phyloP scores from a whole-genome alignment of 1,140 invertebrate species.

The Gonioctena quinquepunctata region DNA sequence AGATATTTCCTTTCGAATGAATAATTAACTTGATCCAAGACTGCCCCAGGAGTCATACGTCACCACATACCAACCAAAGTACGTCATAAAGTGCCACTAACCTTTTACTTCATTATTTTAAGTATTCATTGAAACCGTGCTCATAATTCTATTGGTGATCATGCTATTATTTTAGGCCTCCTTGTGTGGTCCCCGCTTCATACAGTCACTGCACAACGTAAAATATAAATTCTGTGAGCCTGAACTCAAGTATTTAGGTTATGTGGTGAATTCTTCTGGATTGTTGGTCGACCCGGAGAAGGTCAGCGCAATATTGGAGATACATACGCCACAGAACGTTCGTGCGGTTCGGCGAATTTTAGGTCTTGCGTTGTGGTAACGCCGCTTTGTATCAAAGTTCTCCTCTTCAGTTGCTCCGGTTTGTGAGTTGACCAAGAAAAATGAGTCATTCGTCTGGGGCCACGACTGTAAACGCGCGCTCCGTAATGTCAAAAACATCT shows the following conservation, averaged over 20 bases:
- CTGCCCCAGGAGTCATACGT: too few species aligned
- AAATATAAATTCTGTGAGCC: constrained; percentile 10
- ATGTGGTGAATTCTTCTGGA: neutral
- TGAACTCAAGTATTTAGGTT: neutral
- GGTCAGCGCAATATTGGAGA: constrained; percentile 34
- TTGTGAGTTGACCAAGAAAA: neutral
- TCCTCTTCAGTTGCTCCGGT: neutral
- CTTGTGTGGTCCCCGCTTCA: too few species aligned
- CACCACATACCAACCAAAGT: too few species aligned
- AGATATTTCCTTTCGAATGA: too few species aligned
- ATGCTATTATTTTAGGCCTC: too few species aligned
- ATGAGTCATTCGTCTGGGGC: neutral
- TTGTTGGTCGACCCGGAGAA: constrained; percentile 10
- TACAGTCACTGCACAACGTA: too few species aligned
- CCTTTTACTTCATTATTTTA: too few species aligned
- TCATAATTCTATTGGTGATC: too few species aligned
- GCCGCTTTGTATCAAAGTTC: neutral
- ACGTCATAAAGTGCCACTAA: too few species aligned
- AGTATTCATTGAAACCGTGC: too few species aligned
- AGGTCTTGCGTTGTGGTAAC: neutral
- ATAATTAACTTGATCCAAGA: too few species aligned
- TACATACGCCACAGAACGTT: neutral
- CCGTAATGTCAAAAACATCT: constrained; percentile 8
- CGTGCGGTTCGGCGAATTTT: neutral
- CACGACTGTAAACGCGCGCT: constrained; percentile 10